Evolutionary conservation across 2,113 vertebrate genomes (phyloP), one percentile per base, ranked within the genome.

Genomic region (Daboia siamensis): DNA sequence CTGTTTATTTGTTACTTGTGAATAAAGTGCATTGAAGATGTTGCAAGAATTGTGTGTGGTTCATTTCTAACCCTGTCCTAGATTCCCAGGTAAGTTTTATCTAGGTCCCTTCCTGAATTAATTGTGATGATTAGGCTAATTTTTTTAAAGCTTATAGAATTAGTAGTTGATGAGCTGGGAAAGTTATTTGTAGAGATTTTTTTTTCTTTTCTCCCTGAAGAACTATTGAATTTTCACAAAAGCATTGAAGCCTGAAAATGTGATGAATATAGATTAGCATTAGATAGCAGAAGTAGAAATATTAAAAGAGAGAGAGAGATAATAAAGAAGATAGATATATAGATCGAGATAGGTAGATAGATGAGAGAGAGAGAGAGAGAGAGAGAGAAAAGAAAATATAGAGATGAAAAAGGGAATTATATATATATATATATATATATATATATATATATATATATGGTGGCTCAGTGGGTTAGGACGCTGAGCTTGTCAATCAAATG

Each of bases 1-100:
- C 94, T 39, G 33, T 44, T 20, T 39, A 20, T 44, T 96, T 95
- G 93, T 91, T 89, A 90, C 95, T 96, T 96, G 90, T 96, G 96
- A 96, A 95, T 97, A 97, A 97, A 92, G 96, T 23, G 44, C 52
- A 8, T 12, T 2, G 90, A 95, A 91, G 87, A 61, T 87, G 90
- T 85, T 0, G 0, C 0, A 8, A 17, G 6, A 33, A 21, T 5
- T 9, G 1, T 51, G 4, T 23, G 5, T 48, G 39, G 1, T n/a
- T 92, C 13, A 26, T 61, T 91, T 24, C 39, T 54, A 4, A 26
- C 5, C 39, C 26, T n/a, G 33, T 23, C 39, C 23, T 69, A 29
- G n/a, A 74, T 33, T 5, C 29, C 2, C 21, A 5, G 26, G 21
- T 29, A 17, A 26, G 29, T 57, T 20, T 29, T 13, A 91, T 56